A percentile compares a stretch with the other conserved stretches of the same genome.
Conservation (phyloP, 2,888 invertebrate species). For the Melinaea marsaeus region DNA sequence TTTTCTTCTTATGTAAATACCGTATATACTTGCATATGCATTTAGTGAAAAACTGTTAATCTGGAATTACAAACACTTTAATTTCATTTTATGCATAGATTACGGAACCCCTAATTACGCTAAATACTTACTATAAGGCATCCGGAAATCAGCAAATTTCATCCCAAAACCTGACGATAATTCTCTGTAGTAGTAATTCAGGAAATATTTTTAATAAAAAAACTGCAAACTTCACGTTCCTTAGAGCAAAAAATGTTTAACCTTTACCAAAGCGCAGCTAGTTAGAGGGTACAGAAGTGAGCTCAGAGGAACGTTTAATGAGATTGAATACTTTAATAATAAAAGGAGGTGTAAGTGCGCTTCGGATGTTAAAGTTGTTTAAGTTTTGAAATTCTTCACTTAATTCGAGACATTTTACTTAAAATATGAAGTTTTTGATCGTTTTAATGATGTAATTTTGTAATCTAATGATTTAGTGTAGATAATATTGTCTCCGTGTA, state of each 20-base stretch:
- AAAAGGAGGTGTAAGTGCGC: no score
- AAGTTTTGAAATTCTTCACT: no score
- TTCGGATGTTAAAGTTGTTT: no score
- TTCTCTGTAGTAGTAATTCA: conserved; percentile 8
- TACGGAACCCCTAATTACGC: neutral
- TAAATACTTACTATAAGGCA: conserved; percentile 12
- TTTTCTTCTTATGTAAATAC: no score
- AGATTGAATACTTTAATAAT: no score
- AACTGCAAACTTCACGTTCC: neutral
- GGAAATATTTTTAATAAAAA: conserved; percentile 1
- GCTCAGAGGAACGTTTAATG: no score
- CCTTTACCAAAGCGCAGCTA: neutral
- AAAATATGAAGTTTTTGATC: no score
- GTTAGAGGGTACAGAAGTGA: neutral
- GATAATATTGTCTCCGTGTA: neutral
- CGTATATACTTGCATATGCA: no score
- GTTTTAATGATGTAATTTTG: neutral
- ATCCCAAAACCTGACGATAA: conserved; percentile 14
- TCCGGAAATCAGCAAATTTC: conserved; percentile 14
- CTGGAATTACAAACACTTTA: no score
- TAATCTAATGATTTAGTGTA: neutral
- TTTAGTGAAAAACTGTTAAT: no score
- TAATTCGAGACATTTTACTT: no score
- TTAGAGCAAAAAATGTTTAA: neutral
- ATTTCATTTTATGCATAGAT: no score